Conservation (phyloP, 2,888 invertebrate species). For the Luperina testacea region DNA sequence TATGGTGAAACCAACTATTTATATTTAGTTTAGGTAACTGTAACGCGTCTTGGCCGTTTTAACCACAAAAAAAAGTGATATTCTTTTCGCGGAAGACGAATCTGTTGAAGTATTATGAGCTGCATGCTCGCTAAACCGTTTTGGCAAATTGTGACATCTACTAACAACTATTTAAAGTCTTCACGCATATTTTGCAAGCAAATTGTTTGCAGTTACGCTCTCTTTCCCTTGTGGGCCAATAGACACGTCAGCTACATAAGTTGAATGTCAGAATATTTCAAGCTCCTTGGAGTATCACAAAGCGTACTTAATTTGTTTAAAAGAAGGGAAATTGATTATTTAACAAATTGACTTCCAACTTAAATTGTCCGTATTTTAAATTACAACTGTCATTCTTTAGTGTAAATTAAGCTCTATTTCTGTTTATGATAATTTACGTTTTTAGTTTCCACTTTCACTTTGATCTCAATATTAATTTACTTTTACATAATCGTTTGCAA, state of each 20-base stretch:
- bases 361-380: background rate
- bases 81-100: too few species aligned
- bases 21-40: background rate
- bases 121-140: slow-evolving; percentile 20
- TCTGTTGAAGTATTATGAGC: background rate
- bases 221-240: slow-evolving; percentile 34
- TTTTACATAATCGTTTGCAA: too few species aligned
- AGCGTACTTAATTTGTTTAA: background rate
- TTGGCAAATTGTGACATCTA: slow-evolving; percentile 26
- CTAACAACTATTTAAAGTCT: slow-evolving; percentile 11
- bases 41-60: background rate
- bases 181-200: slow-evolving; percentile 37
- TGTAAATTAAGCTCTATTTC: too few species aligned
- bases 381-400: background rate
- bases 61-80: background rate
- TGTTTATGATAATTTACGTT: too few species aligned
- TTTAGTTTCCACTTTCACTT: too few species aligned
- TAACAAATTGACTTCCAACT: background rate
- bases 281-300: background rate
- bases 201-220: slow-evolving; percentile 32
- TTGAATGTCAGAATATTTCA: slow-evolving; percentile 32
- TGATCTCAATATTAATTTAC: too few species aligned
- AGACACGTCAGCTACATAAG: slow-evolving; percentile 28
- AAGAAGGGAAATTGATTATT: background rate
- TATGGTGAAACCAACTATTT: too few species aligned